These are phyloP conservation scores for Lophius americanus DNA, from an alignment of 2,797 vertebrate species.

Conservation along the genomic window DNA sequence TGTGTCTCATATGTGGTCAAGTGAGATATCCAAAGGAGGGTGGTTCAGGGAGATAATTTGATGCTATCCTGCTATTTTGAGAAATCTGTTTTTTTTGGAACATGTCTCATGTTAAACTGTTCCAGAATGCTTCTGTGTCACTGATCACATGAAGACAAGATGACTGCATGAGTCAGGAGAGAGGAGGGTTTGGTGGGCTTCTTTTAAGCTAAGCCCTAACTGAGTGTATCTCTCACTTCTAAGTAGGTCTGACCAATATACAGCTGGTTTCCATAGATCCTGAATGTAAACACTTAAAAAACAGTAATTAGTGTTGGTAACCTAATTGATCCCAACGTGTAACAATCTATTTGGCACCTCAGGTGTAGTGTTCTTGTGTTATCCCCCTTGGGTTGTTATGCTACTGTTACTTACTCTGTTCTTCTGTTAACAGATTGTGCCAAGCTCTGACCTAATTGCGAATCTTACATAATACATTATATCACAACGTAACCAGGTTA, in stretches of 20 bases:
- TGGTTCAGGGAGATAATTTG: no score
- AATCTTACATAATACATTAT: not conserved
- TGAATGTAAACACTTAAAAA: slow-evolving; percentile 16
- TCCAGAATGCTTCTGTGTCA: slow-evolving; percentile 43
- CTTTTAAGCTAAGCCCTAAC: slow-evolving; percentile 11
- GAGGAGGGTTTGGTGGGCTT: slow-evolving; percentile 2
- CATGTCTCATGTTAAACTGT: slow-evolving; percentile 17
- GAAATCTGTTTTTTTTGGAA: slow-evolving; percentile 25
- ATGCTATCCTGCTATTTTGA: not conserved
- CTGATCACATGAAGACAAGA: slow-evolving; percentile 37
- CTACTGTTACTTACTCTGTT: slow-evolving; percentile 26
- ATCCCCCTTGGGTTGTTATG: slow-evolving; percentile 48
- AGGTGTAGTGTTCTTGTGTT: slow-evolving; percentile 23
- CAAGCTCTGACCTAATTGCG: slow-evolving; percentile 4
- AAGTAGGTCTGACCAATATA: slow-evolving; percentile 41
- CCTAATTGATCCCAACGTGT: slow-evolving; percentile 64
- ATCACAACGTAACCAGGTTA: slow-evolving; percentile 1
- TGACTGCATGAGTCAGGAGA: slow-evolving; percentile 20
- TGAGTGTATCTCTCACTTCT: slow-evolving; percentile 39
- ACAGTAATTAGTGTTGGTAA: slow-evolving; percentile 24
- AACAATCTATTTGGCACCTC: slow-evolving; percentile 57
- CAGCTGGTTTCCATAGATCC: not conserved
- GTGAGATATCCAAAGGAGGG: not conserved
- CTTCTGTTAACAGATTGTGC: slow-evolving; percentile 16
- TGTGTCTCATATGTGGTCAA: not conserved